phyloP scores from a whole-genome alignment of 92 coral and sea anemone genomes.

The Umimayanthus chanpuru region DNA sequence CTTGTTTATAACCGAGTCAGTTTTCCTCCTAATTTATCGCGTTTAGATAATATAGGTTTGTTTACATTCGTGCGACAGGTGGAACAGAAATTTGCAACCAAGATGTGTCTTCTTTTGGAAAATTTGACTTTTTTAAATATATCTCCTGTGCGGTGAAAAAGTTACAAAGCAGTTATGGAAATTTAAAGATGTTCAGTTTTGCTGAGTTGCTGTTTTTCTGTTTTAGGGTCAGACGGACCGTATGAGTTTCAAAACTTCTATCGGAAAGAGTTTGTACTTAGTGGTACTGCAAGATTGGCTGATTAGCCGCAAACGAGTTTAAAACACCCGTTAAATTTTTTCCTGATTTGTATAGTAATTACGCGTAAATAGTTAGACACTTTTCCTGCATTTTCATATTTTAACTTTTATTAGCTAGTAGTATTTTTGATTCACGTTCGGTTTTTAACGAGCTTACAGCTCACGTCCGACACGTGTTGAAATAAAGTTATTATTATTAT shows the following conservation, averaged over 20 bases:
- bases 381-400: too few relatives aligned
- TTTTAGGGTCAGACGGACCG: neutral
- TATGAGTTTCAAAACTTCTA: neutral
- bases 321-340: too few relatives aligned
- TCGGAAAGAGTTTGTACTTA: neutral
- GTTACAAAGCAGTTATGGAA: neutral
- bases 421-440: too few relatives aligned
- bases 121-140: neutral
- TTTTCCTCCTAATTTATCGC: neutral
- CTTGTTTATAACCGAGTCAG: neutral
- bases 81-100: neutral
- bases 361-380: too few relatives aligned
- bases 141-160: too few relatives aligned
- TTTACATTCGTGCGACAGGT: constrained; percentile 11
- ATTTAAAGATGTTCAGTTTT: neutral
- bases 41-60: neutral
- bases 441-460: too few relatives aligned
- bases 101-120: neutral
- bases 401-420: too few relatives aligned
- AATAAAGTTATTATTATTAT: too few relatives aligned
- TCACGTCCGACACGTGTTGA: too few relatives aligned
- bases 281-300: neutral
- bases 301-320: neutral
- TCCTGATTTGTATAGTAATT: too few relatives aligned
- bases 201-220: neutral